Percentiles rank a stretch among this genome's conserved stretches.
Evolutionary conservation across 1,140 invertebrate genomes (phyloP).

Genomic region (Drosophila subobscura): DNA sequence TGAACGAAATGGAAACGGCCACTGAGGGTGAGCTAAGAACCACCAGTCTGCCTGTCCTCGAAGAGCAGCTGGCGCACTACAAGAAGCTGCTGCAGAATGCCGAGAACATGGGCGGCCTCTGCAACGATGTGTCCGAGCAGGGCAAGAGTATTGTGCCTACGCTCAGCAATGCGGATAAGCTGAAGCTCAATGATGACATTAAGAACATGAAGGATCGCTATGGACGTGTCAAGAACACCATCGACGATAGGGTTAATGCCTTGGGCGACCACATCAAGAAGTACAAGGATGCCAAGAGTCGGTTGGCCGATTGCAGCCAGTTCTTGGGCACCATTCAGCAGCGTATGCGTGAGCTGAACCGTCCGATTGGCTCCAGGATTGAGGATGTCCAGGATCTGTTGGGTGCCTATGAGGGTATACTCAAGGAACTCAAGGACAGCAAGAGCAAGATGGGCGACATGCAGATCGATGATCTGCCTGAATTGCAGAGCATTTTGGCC

Average conservation of each 20-base stretch:
- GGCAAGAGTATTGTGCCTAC: slow-evolving; percentile 91
- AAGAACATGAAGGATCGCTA: slow-evolving; percentile 91
- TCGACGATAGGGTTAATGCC: slow-evolving; percentile 89
- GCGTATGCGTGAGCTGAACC: slow-evolving; percentile 91
- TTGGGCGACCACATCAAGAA: slow-evolving; percentile 90
- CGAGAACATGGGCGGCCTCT: slow-evolving; percentile 87
- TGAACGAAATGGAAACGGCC: slow-evolving; percentile 93
- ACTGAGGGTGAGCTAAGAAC: slow-evolving; percentile 91
- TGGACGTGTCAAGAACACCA: slow-evolving; percentile 88
- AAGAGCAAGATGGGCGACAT: slow-evolving; percentile 91
- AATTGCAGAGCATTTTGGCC: slow-evolving; percentile 90
- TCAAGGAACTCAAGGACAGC: slow-evolving; percentile 91
- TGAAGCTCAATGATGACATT: slow-evolving; percentile 91
- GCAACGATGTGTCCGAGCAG: slow-evolving; percentile 90
- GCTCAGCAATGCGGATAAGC: slow-evolving; percentile 92
- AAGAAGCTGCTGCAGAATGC: slow-evolving; percentile 91
- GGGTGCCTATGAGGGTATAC: slow-evolving; percentile 90
- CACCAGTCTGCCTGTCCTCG: slow-evolving; percentile 90
- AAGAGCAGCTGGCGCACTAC: slow-evolving; percentile 94
- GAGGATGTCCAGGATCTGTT: slow-evolving; percentile 93
- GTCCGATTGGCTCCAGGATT: slow-evolving; percentile 92
- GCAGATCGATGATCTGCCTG: slow-evolving; percentile 89
- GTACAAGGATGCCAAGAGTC: slow-evolving; percentile 90
- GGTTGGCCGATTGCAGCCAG: slow-evolving; percentile 90
- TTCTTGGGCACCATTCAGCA: slow-evolving; percentile 92